Conservation (phyloP, 2,888 invertebrate genomes). For the Oithona nana region DNA sequence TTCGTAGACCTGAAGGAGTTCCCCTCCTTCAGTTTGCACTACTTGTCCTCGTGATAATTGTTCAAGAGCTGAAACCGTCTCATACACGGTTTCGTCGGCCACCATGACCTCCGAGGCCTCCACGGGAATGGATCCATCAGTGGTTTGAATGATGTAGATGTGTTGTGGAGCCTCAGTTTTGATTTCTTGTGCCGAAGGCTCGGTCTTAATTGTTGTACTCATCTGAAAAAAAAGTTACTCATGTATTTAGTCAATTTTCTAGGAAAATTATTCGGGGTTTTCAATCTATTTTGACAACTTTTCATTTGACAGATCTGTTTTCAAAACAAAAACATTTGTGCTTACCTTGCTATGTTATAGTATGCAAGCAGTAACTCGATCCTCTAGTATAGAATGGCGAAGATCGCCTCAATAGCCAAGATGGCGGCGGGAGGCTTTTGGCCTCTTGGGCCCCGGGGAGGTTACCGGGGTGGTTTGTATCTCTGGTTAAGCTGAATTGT, state of each 20-base stretch:
- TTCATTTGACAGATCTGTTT: too few relatives aligned
- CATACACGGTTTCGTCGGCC: constrained; percentile 8
- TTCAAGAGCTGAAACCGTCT: constrained; percentile 11
- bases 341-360: too few relatives aligned
- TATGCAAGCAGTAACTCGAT: too few relatives aligned
- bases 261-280: too few relatives aligned
- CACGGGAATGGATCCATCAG: not conserved
- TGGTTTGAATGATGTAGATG: constrained; percentile 15
- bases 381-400: too few relatives aligned
- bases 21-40: not conserved
- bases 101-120: constrained; percentile 5
- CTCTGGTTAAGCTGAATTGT: not conserved
- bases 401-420: too few relatives aligned
- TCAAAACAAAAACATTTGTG: too few relatives aligned
- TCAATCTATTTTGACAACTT: too few relatives aligned
- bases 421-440: not conserved
- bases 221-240: not conserved
- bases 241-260: too few relatives aligned
- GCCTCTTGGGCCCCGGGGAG: not conserved
- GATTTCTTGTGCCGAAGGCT: not conserved
- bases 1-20: constrained; percentile 13
- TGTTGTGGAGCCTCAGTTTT: not conserved
- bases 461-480: not conserved
- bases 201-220: not conserved
- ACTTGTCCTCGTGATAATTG: constrained; percentile 11